These are phyloP conservation scores for Luidia sarsii DNA, from an alignment of 53 echinoderm and acorn worm species.

Conservation along the genomic window DNA sequence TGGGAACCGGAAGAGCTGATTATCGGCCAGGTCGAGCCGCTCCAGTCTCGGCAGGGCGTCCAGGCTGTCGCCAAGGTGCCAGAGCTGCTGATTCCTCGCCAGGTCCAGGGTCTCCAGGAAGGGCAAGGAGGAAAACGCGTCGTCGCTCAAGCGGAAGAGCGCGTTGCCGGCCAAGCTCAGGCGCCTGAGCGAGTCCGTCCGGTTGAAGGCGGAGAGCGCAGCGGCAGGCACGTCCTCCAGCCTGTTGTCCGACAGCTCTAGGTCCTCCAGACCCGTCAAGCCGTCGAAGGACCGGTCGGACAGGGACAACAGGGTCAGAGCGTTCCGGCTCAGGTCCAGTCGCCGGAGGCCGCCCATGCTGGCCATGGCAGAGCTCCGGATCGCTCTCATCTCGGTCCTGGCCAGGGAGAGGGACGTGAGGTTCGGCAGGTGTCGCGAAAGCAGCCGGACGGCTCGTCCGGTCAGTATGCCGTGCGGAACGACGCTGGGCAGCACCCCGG, in stretches of 20 bases:
- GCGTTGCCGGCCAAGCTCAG: constrained; percentile 11
- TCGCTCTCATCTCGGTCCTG: background rate
- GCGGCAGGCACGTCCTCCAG: background rate
- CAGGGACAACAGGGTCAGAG: background rate
- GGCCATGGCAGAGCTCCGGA: constrained; percentile 4
- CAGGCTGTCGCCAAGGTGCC: background rate
- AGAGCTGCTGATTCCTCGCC: background rate
- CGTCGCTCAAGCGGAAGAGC: background rate
- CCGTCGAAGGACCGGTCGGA: background rate
- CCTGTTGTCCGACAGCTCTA: background rate
- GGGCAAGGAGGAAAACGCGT: constrained; percentile 6
- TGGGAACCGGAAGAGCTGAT: constrained; percentile 8
- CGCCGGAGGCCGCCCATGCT: background rate
- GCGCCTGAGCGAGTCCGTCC: background rate
- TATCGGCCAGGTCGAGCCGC: constrained; percentile 1
- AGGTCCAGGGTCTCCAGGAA: constrained; percentile 30
- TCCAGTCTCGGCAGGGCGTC: background rate
- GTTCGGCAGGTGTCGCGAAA: constrained; percentile 7
- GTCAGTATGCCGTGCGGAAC: background rate
- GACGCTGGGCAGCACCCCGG: background rate
- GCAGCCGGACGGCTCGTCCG: background rate
- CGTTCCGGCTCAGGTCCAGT: constrained; percentile 16
- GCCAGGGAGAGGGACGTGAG: constrained; percentile 4
- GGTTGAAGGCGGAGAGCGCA: background rate
- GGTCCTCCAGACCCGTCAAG: constrained; percentile 5